A percentile compares a stretch with the other conserved stretches of the same genome.
These are phyloP conservation scores for Lampris megalopsis DNA, from an alignment of 2,113 vertebrate species.

Conservation along the genomic window DNA sequence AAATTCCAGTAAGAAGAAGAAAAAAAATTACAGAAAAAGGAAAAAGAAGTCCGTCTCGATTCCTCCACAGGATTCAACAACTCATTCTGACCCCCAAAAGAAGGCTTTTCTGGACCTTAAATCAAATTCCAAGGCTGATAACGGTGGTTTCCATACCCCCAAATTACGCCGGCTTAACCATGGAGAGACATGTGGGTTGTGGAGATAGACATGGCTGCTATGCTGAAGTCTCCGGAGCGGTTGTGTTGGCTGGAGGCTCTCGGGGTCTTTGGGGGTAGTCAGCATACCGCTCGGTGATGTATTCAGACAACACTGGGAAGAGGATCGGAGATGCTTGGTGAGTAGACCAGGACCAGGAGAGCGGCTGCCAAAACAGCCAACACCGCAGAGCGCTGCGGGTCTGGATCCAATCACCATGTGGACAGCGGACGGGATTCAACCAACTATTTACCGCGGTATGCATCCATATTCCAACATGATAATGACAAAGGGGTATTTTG, in stretches of 20 bases:
- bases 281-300: constrained; percentile 61
- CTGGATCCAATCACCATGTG: constrained; percentile 6
- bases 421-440: constrained; percentile 12
- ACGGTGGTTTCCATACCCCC: constrained; percentile 47
- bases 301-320: constrained; percentile 42
- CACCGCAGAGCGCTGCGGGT: neutral
- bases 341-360: constrained; percentile 38
- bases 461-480: constrained; percentile 2
- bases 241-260: constrained; percentile 61
- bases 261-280: constrained; percentile 55
- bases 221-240: constrained; percentile 59
- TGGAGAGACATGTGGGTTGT: constrained; percentile 35
- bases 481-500: neutral
- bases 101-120: constrained; percentile 28
- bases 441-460: constrained; percentile 5
- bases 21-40: constrained; percentile 2
- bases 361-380: constrained; percentile 13
- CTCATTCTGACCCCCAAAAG: constrained; percentile 14
- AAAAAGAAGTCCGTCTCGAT: neutral
- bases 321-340: constrained; percentile 30
- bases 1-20: neutral
- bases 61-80: neutral
- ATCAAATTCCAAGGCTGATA: constrained; percentile 63
- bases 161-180: constrained; percentile 58
- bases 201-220: constrained; percentile 67